Evolutionary conservation across 1,140 invertebrate genomes (phyloP), one percentile per base, ranked within the genome.

Genomic region (Drosophila subpulchrella): DNA sequence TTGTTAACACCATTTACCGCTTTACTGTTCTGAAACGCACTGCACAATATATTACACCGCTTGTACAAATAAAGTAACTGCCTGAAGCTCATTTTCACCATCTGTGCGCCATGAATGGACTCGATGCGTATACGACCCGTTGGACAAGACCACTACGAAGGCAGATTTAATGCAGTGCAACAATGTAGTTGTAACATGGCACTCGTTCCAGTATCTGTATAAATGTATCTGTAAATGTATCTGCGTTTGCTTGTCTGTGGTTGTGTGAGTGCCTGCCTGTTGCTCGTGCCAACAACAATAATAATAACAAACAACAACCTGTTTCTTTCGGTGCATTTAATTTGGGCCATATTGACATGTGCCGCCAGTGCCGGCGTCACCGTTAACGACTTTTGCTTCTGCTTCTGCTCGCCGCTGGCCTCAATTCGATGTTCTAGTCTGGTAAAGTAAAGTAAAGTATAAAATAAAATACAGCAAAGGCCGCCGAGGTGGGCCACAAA

Each of bases 321-420:
- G 81, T 85, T 84, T 86, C 62, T 88, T 73, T 67, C 73, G 55
- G 79, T 81, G 81, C 53, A 75, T 36, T 65, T 67, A 56, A 82
- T 88, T 86, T 88, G 84, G 83, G 75, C 79, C 79, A 86, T 88
- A 76, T 88, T 83, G 83, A 86, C 79, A 88, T 88, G 79, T 86
- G 81, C 75, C 81, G 36, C 63, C 62, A 32, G 17, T 20, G 51
- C 59, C 38, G 46, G 61, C 46, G 53, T 48, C 59, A 38, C 57
- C 63, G 66, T 61, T 75, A 84, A 80, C 81, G 68, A 73, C 58
- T 65, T 75, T 44, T 63, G 72, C 81, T 76, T 75, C 50, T 63
- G 71, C 81, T 75, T 47, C 62, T 66, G 47, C 61, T 53, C 44
- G 50, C 46, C 65, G 46, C 55, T 82, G 65, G 57, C 81, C 78